Conservation (phyloP, 1,140 invertebrate genomes). For the Piezodorus guildinii region DNA sequence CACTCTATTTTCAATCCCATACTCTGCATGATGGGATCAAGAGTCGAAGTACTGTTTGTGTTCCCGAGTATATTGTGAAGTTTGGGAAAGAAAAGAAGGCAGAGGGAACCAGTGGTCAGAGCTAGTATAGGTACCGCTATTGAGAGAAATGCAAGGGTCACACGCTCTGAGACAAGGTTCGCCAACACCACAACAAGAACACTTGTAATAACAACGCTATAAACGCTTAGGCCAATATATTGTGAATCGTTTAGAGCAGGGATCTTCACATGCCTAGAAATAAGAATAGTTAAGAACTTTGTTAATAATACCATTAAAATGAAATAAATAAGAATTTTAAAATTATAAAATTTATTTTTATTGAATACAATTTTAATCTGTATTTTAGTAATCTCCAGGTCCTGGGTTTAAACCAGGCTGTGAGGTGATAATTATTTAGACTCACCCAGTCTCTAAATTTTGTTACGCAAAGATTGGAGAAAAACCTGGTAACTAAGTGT, state of each 20-base stretch:
- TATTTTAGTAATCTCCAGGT: too few species aligned
- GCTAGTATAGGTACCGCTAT: slow-evolving; percentile 70
- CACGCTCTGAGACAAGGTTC: slow-evolving; percentile 70
- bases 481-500: too few species aligned
- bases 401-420: too few species aligned
- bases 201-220: slow-evolving; percentile 80
- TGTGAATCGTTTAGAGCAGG: slow-evolving; percentile 95
- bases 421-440: too few species aligned
- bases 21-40: slow-evolving; percentile 71
- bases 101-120: slow-evolving; percentile 74
- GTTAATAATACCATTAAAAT: too few species aligned
- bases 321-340: too few species aligned
- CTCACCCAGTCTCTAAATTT: too few species aligned
- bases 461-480: too few species aligned
- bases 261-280: slow-evolving; percentile 76
- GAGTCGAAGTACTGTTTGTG: slow-evolving; percentile 42
- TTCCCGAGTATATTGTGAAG: slow-evolving; percentile 47
- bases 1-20: slow-evolving; percentile 77
- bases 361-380: too few species aligned
- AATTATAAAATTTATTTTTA: too few species aligned
- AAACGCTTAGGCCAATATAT: slow-evolving; percentile 88
- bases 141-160: slow-evolving; percentile 70
- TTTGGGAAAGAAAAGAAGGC: slow-evolving; percentile 79
- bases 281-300: not conserved
- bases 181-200: slow-evolving; percentile 73